Evolutionary conservation across 2,888 invertebrate genomes (phyloP).

Genomic region (Linyphia triangularis): DNA sequence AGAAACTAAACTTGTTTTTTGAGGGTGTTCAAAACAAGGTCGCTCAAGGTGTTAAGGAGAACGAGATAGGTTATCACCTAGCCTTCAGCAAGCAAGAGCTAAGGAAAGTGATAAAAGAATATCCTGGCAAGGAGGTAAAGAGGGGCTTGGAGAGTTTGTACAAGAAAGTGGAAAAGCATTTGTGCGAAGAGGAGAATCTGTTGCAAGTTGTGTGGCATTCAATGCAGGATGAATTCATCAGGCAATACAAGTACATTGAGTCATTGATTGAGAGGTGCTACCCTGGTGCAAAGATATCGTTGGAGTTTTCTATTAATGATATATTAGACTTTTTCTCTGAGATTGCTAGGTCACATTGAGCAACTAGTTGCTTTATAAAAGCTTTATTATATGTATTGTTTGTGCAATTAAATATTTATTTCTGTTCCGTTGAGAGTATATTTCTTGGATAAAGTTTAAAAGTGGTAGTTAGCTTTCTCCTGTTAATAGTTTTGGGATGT

Average conservation of each 20-base stretch:
- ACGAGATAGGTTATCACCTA: conserved; percentile 98
- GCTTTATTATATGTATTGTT: neutral
- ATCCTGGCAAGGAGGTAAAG: conserved; percentile 93
- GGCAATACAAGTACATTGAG: conserved; percentile 95
- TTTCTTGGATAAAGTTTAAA: too few relatives aligned
- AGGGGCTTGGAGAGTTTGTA: conserved; percentile 94
- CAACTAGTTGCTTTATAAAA: neutral
- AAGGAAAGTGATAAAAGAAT: conserved; percentile 94
- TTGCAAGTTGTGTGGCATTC: conserved; percentile 99
- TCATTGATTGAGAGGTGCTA: conserved; percentile 96
- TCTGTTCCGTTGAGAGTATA: too few relatives aligned
- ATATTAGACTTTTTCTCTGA: conserved; percentile 98
- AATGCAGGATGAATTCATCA: conserved; percentile 99
- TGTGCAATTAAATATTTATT: neutral
- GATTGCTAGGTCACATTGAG: conserved; percentile 95
- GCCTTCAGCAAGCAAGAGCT: conserved; percentile 98
- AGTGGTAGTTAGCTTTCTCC: too few relatives aligned
- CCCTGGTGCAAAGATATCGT: conserved; percentile 93
- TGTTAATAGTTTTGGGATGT: too few relatives aligned
- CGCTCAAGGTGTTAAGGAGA: conserved; percentile 95
- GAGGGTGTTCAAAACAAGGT: conserved; percentile 97
- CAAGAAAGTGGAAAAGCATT: conserved; percentile 95
- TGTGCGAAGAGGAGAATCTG: conserved; percentile 95
- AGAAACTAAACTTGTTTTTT: conserved; percentile 95
- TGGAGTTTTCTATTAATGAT: conserved; percentile 97